Evolutionary conservation across 2,888 invertebrate genomes (phyloP), one percentile per base, ranked within the genome.

Genomic region (Chrysolina americana): DNA sequence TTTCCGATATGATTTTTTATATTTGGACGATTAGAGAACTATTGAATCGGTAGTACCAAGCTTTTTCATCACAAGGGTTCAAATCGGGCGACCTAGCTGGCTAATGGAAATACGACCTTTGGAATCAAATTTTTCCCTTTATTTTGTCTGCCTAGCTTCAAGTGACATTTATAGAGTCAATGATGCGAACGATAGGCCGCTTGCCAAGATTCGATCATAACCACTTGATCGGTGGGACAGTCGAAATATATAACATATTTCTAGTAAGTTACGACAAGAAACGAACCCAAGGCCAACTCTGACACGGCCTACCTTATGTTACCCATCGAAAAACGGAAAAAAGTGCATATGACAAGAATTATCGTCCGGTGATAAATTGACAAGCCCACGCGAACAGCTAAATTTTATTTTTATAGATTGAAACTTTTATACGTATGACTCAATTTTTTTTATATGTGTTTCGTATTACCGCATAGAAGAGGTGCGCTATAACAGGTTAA

Each of bases 221-320:
- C 53, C 15, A 15, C 44, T 15, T 44, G 44, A 15, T 44, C 44
- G 44, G 44, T 44, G 53, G 11, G 53, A 21, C 1, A 21, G 11
- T 21, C 53, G 21, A 21, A 53, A 53, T 17, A 21, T 13, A 53
- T 21, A 53, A 21, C 53, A 53, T 21, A 21, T 53, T 53, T 53
- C 21, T 21, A 21, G 5, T 11, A 23, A 53, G 21, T 53, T 53
- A 53, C 53, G 53, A 53, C 53, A 11, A 13, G 1, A 21, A 21
- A 53, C 11, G 53, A 53, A 53, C 19, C 21, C 53, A 53, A 53
- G 53, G 53, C 21, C 19, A 21, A 21, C 53, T 13, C 13, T 13
- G 53, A 53, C 53, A 53, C 53, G 21, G 53, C 17, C 53, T 19
- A 53, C 53, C 53, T 53, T 53, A 53, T 53, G 53, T 53, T 53